phyloP scores from a whole-genome alignment of 2,113 vertebrate genomes.

The Rhipidura dahli region DNA sequence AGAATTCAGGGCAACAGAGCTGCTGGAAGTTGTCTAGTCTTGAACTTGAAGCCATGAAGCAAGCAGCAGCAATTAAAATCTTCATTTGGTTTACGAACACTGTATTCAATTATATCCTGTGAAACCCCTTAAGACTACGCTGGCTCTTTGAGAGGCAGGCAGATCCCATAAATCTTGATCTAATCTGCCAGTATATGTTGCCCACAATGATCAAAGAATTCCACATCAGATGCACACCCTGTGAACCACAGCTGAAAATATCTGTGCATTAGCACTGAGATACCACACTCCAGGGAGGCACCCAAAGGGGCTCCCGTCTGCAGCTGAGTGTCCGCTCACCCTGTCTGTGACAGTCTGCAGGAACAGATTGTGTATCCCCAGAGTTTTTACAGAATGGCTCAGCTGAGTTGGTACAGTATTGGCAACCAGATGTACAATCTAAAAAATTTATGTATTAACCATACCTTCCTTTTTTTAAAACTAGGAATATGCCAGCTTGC shows the following conservation, averaged over 20 bases:
- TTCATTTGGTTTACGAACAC: neutral
- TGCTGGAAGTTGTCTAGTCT: neutral
- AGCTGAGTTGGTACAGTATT: neutral
- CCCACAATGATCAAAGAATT: slow-evolving; percentile 26
- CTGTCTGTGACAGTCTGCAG: neutral
- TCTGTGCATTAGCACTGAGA: slow-evolving; percentile 48
- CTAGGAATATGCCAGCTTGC: slow-evolving; percentile 87
- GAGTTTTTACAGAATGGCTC: neutral
- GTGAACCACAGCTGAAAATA: slow-evolving; percentile 63
- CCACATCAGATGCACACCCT: neutral
- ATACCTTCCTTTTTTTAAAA: neutral
- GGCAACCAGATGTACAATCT: neutral
- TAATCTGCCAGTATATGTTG: slow-evolving; percentile 20
- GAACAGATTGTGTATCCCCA: neutral
- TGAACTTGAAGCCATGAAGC: neutral
- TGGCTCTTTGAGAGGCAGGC: neutral
- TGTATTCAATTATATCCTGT: neutral
- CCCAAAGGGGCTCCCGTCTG: neutral
- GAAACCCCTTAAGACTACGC: neutral
- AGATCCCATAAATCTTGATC: neutral
- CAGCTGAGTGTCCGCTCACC: neutral
- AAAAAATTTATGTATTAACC: neutral
- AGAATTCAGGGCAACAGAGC: neutral
- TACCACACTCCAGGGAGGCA: neutral
- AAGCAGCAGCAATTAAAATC: neutral